Evolutionary conservation across 2,113 vertebrate species (phyloP).

Genomic region (Pelodiscus sinensis): DNA sequence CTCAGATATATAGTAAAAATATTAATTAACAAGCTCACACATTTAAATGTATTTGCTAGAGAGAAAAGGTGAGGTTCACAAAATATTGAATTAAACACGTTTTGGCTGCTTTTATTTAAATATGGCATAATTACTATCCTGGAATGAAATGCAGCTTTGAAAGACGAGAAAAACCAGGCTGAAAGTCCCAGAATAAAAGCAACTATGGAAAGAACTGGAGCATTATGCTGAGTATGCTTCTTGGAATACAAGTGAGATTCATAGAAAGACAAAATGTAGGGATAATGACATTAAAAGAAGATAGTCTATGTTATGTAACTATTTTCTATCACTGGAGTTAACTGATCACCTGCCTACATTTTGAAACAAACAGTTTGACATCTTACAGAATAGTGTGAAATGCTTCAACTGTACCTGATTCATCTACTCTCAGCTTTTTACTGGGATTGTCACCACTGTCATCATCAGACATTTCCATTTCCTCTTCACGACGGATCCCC

Average conservation of each 20-base stretch:
- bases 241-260: conserved; percentile 47
- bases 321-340: neutral
- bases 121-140: neutral
- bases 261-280: conserved; percentile 53
- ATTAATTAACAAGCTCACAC: neutral
- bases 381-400: neutral
- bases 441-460: conserved; percentile 87
- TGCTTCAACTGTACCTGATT: conserved; percentile 83
- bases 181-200: neutral
- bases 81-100: neutral
- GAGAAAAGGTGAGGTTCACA: neutral
- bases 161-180: neutral
- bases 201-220: conserved; percentile 36
- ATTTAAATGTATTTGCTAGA: neutral
- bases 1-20: neutral
- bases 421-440: conserved; percentile 87
- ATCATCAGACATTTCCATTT: conserved; percentile 98
- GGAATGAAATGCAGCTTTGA: conserved; percentile 40
- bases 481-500: conserved; percentile 94
- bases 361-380: neutral
- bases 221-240: conserved; percentile 27
- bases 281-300: conserved; percentile 49
- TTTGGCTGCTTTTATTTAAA: neutral
- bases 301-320: conserved; percentile 17
- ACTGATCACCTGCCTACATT: neutral